Conservation (phyloP, 1,140 invertebrate genomes). For the Pomacea maculata region DNA sequence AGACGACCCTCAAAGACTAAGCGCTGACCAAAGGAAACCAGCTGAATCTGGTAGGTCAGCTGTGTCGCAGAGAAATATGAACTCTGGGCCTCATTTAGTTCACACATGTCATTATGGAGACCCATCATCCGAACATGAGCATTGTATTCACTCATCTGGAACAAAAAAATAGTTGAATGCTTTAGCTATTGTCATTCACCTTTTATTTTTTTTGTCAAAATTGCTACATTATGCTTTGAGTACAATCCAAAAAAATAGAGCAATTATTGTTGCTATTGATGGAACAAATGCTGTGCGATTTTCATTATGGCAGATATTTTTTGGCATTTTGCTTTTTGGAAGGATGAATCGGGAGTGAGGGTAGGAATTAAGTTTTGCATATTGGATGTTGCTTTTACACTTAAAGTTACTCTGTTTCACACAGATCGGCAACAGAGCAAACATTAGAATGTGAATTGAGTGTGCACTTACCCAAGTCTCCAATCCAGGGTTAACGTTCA, state of each 20-base stretch:
- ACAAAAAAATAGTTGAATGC: neutral
- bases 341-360: too few species aligned
- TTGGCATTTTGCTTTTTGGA: too few species aligned
- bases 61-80: constrained; percentile 49
- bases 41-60: constrained; percentile 53
- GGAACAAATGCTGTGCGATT: too few species aligned
- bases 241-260: too few species aligned
- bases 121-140: constrained; percentile 56
- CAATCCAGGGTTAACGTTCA: constrained; percentile 45
- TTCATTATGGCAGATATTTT: neutral
- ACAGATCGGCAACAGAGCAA: too few species aligned
- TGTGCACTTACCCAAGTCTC: constrained; percentile 44
- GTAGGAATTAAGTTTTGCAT: too few species aligned
- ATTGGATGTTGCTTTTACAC: too few species aligned
- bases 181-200: neutral
- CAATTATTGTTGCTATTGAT: too few species aligned
- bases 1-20: constrained; percentile 47
- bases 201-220: too few species aligned
- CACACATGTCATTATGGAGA: constrained; percentile 52
- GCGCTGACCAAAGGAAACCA: constrained; percentile 60
- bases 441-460: too few species aligned
- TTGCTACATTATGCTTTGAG: too few species aligned
- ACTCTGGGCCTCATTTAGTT: constrained; percentile 43
- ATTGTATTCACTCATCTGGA: constrained; percentile 46
- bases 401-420: too few species aligned